A percentile compares a stretch with the other conserved stretches of the same genome.
Conservation (phyloP, 2,797 vertebrate species). For the Zenarchopterus dispar region DNA sequence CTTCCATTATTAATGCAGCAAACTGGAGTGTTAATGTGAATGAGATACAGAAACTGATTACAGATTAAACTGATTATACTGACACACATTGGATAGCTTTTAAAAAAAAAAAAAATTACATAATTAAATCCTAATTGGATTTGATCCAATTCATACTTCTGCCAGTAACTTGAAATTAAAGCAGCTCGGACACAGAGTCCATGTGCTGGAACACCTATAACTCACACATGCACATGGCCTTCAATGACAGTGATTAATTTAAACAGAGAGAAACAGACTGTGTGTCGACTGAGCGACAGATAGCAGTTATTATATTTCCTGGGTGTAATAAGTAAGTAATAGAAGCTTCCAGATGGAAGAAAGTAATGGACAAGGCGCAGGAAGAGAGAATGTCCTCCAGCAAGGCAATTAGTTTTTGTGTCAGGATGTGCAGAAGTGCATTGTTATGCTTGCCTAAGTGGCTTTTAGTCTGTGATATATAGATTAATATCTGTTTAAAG, state of each 20-base stretch:
- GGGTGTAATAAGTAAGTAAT: slow-evolving; percentile 30
- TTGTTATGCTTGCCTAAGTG: slow-evolving; percentile 39
- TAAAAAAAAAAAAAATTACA: too few species aligned
- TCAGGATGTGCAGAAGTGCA: slow-evolving; percentile 41
- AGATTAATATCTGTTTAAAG: slow-evolving; percentile 11
- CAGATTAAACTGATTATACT: slow-evolving; percentile 50
- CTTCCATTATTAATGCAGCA: slow-evolving; percentile 29
- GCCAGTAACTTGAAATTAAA: slow-evolving; percentile 48
- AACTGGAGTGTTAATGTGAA: slow-evolving; percentile 33
- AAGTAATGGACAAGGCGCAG: slow-evolving; percentile 40
- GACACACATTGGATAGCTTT: slow-evolving; percentile 46
- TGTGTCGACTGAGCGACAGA: slow-evolving; percentile 27
- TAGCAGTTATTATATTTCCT: slow-evolving; percentile 30
- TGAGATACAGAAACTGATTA: slow-evolving; percentile 52
- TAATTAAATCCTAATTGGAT: slow-evolving; percentile 57
- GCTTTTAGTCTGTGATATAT: slow-evolving; percentile 21
- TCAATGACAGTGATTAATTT: slow-evolving; percentile 36
- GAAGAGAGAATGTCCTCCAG: slow-evolving; percentile 31
- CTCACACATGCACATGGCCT: slow-evolving; percentile 33
- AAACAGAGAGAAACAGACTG: slow-evolving; percentile 22
- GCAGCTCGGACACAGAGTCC: slow-evolving; percentile 33
- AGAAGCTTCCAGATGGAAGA: slow-evolving; percentile 25
- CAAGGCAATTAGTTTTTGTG: slow-evolving; percentile 43
- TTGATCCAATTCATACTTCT: slow-evolving; percentile 43
- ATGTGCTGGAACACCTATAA: slow-evolving; percentile 17